Evolutionary conservation across 2,888 invertebrate species (phyloP).

Genomic region (Cryptocephalus moraei): DNA sequence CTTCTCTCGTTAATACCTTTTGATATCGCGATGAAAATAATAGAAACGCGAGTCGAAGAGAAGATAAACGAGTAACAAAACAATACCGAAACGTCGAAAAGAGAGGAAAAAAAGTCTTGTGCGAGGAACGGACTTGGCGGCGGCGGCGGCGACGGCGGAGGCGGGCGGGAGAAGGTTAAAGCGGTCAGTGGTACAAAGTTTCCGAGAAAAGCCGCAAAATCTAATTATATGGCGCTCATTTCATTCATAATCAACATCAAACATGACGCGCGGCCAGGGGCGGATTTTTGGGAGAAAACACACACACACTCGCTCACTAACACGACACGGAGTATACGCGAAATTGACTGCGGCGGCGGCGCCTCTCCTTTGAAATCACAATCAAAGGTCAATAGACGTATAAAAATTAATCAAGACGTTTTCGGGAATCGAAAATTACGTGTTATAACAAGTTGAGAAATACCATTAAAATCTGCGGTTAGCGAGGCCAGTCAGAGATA

Average conservation of each 20-base stretch:
- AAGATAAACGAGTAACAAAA: no score
- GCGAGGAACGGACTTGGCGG: constrained; percentile 1
- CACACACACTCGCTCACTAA: no score
- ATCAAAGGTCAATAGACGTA: no score
- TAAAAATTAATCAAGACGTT: no score
- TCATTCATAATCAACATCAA: constrained; percentile 27
- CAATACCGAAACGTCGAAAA: not conserved
- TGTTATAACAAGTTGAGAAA: no score
- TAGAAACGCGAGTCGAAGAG: constrained; percentile 11
- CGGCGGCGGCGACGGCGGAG: constrained; percentile 22
- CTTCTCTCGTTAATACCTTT: constrained; percentile 24
- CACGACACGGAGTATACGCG: no score
- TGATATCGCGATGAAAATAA: constrained; percentile 28
- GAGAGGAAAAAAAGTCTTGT: constrained; percentile 11
- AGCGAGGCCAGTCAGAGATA: no score
- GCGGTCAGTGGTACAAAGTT: constrained; percentile 33
- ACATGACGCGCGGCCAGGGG: constrained; percentile 8
- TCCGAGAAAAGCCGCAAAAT: constrained; percentile 33
- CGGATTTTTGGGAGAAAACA: not conserved
- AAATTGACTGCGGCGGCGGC: no score
- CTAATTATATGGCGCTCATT: constrained; percentile 33
- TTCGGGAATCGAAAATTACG: no score
- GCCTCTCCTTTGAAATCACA: no score
- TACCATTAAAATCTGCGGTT: no score
- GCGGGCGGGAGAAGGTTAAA: constrained; percentile 31